phyloP scores from a whole-genome alignment of 2,888 invertebrate species.

The Andricus quercusramuli region DNA sequence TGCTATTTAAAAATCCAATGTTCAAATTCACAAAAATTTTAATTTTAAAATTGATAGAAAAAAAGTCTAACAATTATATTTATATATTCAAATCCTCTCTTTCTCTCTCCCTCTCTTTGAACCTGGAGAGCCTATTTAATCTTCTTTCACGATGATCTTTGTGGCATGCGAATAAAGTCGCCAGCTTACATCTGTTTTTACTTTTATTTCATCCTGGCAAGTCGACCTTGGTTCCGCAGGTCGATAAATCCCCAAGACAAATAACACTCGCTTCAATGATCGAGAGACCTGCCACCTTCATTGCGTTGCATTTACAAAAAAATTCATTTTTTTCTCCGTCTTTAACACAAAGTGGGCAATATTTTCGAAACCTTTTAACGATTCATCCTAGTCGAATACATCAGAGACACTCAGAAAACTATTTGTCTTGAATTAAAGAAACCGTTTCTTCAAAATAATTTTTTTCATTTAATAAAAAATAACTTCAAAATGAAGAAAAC shows the following conservation, averaged over 20 bases:
- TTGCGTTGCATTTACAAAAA: conserved; percentile 14
- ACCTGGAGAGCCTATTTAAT: background rate
- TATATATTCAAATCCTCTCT: too few relatives aligned
- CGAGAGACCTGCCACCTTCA: conserved; percentile 35
- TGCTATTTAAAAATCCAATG: too few relatives aligned
- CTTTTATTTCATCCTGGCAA: conserved; percentile 33
- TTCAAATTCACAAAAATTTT: too few relatives aligned
- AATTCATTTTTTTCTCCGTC: background rate
- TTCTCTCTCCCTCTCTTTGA: background rate
- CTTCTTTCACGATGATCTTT: background rate
- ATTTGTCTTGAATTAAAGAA: too few relatives aligned
- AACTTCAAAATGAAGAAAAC: too few relatives aligned
- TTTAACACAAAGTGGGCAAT: conserved; percentile 21
- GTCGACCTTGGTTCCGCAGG: conserved; percentile 29
- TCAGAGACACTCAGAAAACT: background rate
- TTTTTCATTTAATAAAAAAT: too few relatives aligned
- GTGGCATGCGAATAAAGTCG: conserved; percentile 31
- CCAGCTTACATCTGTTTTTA: conserved; percentile 21
- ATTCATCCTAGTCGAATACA: background rate
- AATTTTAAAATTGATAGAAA: too few relatives aligned
- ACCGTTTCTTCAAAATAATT: too few relatives aligned
- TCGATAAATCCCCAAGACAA: conserved; percentile 34
- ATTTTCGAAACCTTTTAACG: conserved; percentile 24
- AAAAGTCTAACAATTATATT: too few relatives aligned
- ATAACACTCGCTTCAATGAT: conserved; percentile 34